Percentiles rank a stretch among this genome's conserved stretches.
phyloP scores from a whole-genome alignment of 2,888 invertebrate species.

The Vannuccia rotundouncinata region DNA sequence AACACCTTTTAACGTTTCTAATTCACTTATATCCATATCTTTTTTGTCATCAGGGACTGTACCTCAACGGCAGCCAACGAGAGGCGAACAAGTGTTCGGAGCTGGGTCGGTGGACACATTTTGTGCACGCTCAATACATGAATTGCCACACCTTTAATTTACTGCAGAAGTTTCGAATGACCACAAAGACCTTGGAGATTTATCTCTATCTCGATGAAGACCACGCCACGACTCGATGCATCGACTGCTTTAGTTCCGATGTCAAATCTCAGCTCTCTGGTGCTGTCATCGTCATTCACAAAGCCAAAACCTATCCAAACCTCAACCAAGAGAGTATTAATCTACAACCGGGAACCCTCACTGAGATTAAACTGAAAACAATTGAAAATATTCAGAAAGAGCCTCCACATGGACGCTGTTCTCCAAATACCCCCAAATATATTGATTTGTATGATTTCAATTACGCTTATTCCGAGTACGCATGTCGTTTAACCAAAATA shows the following conservation, averaged over 20 bases:
- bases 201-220: constrained; percentile 37
- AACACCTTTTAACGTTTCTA: too few species aligned
- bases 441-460: constrained; percentile 4
- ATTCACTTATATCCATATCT: too few species aligned
- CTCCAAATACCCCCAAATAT: constrained; percentile 35
- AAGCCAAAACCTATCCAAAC: constrained; percentile 38
- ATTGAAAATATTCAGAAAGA: constrained; percentile 37
- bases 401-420: constrained; percentile 40
- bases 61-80: constrained; percentile 26
- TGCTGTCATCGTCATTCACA: constrained; percentile 37
- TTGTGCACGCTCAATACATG: constrained; percentile 38
- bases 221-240: constrained; percentile 24
- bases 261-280: constrained; percentile 40
- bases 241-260: constrained; percentile 38
- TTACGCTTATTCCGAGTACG: constrained; percentile 35
- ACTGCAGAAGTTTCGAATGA: constrained; percentile 1
- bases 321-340: constrained; percentile 38
- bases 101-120: constrained; percentile 27
- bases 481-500: constrained; percentile 23
- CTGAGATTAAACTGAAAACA: constrained; percentile 39
- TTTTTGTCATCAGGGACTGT: constrained; percentile 11
- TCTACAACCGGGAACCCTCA: constrained; percentile 39
- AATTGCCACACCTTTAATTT: constrained; percentile 40
- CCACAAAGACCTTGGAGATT: constrained; percentile 36
- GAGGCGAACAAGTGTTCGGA: constrained; percentile 22